A percentile compares a stretch with the other conserved stretches of the same genome.
These are phyloP conservation scores for Notiomystis cincta DNA, from an alignment of 2,113 vertebrate genomes.

Conservation along the genomic window DNA sequence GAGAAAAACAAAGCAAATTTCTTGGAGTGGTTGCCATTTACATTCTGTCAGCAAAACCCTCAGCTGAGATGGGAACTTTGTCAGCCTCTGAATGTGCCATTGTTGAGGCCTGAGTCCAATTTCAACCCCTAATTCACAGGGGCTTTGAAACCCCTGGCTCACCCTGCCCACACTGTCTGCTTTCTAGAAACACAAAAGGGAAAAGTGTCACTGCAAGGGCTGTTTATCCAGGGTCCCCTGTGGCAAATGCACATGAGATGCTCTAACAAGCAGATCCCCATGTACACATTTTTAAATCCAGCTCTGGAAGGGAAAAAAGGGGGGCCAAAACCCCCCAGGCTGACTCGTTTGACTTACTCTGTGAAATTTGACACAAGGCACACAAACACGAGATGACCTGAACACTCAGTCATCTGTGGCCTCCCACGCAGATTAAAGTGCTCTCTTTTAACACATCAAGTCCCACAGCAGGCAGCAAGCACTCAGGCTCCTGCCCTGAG, in stretches of 20 bases:
- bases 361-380: background rate
- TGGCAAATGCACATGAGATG: background rate
- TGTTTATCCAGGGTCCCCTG: background rate
- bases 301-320: background rate
- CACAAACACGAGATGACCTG: background rate
- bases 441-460: background rate
- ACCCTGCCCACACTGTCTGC: accelerated
- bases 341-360: background rate
- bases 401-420: background rate
- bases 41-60: background rate
- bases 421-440: background rate
- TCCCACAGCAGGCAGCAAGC: background rate
- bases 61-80: background rate
- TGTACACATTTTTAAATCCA: background rate
- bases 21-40: background rate
- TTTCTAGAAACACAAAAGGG: constrained; percentile 1
- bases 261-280: background rate
- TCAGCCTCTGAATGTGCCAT: background rate
- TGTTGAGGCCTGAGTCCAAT: background rate
- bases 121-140: background rate
- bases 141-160: background rate
- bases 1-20: background rate
- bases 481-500: background rate
- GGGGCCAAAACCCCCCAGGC: background rate
- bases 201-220: background rate